Evolutionary conservation across 2,888 invertebrate genomes (phyloP).

Genomic region (Dendrolimus houi): DNA sequence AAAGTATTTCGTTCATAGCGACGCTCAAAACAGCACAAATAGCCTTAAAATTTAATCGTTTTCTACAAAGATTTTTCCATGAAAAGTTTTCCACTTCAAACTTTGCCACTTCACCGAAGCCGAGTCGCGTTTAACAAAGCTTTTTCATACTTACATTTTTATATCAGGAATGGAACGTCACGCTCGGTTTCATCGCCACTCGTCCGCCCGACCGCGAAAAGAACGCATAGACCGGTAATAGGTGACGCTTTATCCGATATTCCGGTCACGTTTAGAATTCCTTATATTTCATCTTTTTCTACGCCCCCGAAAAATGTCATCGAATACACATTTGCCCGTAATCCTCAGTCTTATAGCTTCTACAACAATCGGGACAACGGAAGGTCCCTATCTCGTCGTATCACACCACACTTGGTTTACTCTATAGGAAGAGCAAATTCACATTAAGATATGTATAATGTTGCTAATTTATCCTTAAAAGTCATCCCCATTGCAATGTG

Average conservation of each 20-base stretch:
- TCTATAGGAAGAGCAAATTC: too few species aligned
- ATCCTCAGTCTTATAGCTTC: conserved; percentile 71
- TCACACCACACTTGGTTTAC: too few species aligned
- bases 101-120: conserved; percentile 72
- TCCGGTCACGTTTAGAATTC: conserved; percentile 72
- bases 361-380: conserved; percentile 40
- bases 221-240: conserved; percentile 70
- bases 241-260: conserved; percentile 62
- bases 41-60: conserved; percentile 71
- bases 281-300: conserved; percentile 76
- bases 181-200: conserved; percentile 66
- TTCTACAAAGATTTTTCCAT: conserved; percentile 69
- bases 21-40: conserved; percentile 61
- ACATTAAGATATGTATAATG: too few species aligned
- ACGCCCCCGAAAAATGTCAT: conserved; percentile 74
- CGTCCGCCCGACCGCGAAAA: conserved; percentile 67
- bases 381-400: too few species aligned
- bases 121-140: conserved; percentile 73
- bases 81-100: conserved; percentile 75
- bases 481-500: too few species aligned
- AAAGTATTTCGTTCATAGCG: conserved; percentile 11
- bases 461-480: too few species aligned
- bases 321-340: conserved; percentile 76
- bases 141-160: conserved; percentile 74
- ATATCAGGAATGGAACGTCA: conserved; percentile 72